phyloP scores from a whole-genome alignment of 2,113 vertebrate species.

The Cepphus grylle region DNA sequence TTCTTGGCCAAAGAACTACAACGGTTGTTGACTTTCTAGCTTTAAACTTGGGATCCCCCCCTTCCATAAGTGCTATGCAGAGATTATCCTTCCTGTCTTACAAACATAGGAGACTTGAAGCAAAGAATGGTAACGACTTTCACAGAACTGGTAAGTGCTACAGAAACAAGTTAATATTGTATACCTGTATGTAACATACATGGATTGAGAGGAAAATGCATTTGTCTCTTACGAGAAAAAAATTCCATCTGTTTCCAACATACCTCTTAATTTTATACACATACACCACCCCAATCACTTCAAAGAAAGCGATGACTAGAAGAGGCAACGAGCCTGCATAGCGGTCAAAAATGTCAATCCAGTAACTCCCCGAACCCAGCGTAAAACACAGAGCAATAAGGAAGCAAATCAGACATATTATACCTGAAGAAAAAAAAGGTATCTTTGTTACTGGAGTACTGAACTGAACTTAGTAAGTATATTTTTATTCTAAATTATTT shows the following conservation, averaged over 20 bases:
- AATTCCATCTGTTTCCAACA: not conserved
- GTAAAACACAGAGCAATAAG: slow-evolving; percentile 80
- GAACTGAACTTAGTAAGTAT: not conserved
- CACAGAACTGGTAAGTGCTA: not conserved
- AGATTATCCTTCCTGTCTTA: not conserved
- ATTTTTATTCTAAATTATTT: not conserved
- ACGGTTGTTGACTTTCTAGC: not conserved
- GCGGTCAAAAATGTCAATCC: slow-evolving; percentile 89
- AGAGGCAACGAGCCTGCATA: slow-evolving; percentile 83
- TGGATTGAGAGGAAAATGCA: not conserved
- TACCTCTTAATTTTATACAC: slow-evolving; percentile 85
- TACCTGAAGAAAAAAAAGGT: slow-evolving; percentile 54
- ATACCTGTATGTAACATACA: not conserved
- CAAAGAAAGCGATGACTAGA: slow-evolving; percentile 83
- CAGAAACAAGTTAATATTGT: not conserved
- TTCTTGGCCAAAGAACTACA: not conserved
- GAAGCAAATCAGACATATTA: slow-evolving; percentile 76
- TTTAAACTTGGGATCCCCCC: not conserved
- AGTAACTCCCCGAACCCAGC: slow-evolving; percentile 87
- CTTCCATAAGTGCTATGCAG: not conserved
- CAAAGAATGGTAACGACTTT: not conserved
- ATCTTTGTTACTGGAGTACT: not conserved
- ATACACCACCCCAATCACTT: slow-evolving; percentile 76
- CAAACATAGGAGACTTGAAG: not conserved
- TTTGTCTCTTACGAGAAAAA: not conserved